Conservation (phyloP, 2,888 invertebrate genomes). For the Chymomyza procnemis region DNA sequence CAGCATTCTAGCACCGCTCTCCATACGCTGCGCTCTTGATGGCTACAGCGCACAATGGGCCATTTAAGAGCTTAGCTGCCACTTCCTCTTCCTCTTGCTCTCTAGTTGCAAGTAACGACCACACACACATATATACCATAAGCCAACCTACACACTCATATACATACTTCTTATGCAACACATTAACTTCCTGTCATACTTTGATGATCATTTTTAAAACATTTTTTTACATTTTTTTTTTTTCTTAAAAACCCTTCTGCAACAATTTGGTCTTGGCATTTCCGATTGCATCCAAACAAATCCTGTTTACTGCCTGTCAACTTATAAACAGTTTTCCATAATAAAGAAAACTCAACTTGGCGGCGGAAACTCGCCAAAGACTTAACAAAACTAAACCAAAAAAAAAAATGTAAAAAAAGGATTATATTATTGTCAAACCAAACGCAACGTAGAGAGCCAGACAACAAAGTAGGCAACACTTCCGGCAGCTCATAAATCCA, state of each 20-base stretch:
- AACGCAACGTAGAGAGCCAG: slow-evolving; percentile 45
- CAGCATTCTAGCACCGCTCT: too few species aligned
- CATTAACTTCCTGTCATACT: slow-evolving; percentile 50
- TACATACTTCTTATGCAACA: not conserved
- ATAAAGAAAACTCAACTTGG: slow-evolving; percentile 58
- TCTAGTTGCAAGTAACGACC: not conserved
- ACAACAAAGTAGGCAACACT: slow-evolving; percentile 63
- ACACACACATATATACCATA: not conserved
- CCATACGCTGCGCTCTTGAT: not conserved
- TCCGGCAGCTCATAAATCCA: slow-evolving; percentile 43
- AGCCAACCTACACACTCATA: not conserved
- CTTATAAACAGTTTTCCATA: slow-evolving; percentile 69
- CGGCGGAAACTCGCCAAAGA: slow-evolving; percentile 52
- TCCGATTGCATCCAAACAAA: slow-evolving; percentile 61
- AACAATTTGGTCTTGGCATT: slow-evolving; percentile 36
- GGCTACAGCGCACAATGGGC: not conserved
- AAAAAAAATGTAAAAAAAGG: slow-evolving; percentile 28
- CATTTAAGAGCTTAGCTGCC: not conserved
- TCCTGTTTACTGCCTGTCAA: slow-evolving; percentile 72
- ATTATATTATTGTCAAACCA: slow-evolving; percentile 60
- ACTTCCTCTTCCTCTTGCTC: not conserved
- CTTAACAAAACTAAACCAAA: slow-evolving; percentile 20
- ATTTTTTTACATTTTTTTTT: too few species aligned
- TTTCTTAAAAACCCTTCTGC: slow-evolving; percentile 6
- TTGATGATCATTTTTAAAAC: slow-evolving; percentile 45